Evolutionary conservation across 92 coral and sea anemone species (phyloP), one percentile per base, ranked within the genome.

Genomic region (Siderastrea radians): DNA sequence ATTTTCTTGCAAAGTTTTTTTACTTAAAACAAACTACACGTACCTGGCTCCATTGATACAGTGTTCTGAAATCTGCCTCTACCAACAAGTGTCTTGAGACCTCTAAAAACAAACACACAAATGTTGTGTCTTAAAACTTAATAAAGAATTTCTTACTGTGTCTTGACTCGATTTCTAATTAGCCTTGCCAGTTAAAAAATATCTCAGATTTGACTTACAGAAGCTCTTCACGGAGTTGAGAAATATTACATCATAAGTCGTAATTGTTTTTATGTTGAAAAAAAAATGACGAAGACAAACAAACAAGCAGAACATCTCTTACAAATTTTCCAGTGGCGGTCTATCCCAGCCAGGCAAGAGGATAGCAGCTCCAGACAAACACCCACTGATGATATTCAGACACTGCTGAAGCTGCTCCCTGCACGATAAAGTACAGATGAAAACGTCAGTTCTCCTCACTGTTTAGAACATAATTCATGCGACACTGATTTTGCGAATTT

Each of bases 371-470:
- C 99, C 99, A 43, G 91, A 91, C 51, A 97, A 89, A 78, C 97
- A 81, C 68, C 94, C 87, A 83, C 86, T 82, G 62, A 96, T 90
- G 79, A 97, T 87, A 16, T 95, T 89, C 3, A 97, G 89, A 79
- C 95, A 88, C 91, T 95, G 98, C 76, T 95, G 98, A 52, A 95
- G 90, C 68, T 94, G 96, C 80, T 97, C 99, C 67, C 99, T 95
- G 88, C 10, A 50, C 53, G 51, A 1, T 12, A 83, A 60, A 47
- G 0, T 2, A 7, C 5, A 79, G 5, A 46, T 49, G 3, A 38
- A 16, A 15, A 61, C 16, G 16, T 61, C 7, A 61, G 6, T 16
- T 61, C 65, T 10, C 16, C 17, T 2, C 6, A n/a, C 64, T n/a
- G 47, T n/a, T 51, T 43, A 74, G 3, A 38, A 44, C 16, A 68